Percentiles rank a stretch among this genome's conserved stretches.
These are phyloP conservation scores for Ennomos quercinarius DNA, from an alignment of 2,888 invertebrate species.

Conservation along the genomic window DNA sequence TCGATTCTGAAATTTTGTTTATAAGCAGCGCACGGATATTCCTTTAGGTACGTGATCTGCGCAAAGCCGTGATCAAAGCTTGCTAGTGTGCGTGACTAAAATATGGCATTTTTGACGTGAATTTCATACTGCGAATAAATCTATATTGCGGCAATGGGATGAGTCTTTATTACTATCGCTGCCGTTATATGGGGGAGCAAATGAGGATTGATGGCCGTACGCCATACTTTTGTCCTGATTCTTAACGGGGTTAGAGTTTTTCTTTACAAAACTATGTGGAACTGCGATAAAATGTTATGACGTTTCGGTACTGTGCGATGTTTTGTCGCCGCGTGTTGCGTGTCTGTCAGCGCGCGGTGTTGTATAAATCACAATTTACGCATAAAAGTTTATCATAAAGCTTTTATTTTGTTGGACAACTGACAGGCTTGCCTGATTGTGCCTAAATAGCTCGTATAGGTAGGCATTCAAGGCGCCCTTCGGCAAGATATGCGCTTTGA, in stretches of 20 bases:
- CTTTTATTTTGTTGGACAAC: conserved; percentile 6
- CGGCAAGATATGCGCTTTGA: too few relatives aligned
- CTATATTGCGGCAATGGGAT: conserved; percentile 19
- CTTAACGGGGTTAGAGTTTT: conserved; percentile 21
- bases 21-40: background rate
- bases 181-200: conserved; percentile 26
- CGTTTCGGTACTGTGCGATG: conserved; percentile 10
- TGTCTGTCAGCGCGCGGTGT: conserved; percentile 3
- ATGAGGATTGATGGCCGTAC: conserved; percentile 31
- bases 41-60: too few relatives aligned
- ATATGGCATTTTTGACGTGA: background rate
- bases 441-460: too few relatives aligned
- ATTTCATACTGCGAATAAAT: conserved; percentile 14
- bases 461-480: too few relatives aligned
- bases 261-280: conserved; percentile 18
- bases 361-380: conserved; percentile 7
- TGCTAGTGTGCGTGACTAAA: conserved; percentile 1
- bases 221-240: conserved; percentile 29
- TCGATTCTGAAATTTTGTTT: background rate
- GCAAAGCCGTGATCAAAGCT: background rate
- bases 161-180: conserved; percentile 31
- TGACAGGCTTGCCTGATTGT: background rate
- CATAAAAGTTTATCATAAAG: background rate
- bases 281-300: conserved; percentile 25
- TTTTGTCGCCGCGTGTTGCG: conserved; percentile 25